Conservation (phyloP, 2,888 invertebrate species). For the Acrobasis suavella region DNA sequence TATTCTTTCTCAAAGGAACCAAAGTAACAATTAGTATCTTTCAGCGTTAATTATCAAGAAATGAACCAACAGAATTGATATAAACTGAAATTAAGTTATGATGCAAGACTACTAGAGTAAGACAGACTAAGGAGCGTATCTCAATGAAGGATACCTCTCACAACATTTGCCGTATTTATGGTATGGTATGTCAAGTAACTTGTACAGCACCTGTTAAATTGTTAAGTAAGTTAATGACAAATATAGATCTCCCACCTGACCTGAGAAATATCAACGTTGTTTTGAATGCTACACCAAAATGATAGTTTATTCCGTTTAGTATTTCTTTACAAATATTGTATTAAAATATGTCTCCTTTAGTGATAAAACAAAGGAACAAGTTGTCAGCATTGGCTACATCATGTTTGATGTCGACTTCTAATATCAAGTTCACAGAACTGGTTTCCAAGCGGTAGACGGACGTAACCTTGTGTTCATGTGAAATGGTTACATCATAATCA, state of each 20-base stretch:
- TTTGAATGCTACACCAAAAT: too few relatives aligned
- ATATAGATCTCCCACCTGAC: too few relatives aligned
- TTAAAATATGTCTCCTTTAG: too few relatives aligned
- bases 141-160: not conserved
- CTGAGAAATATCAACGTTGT: too few relatives aligned
- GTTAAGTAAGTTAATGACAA: too few relatives aligned
- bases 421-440: slow-evolving; percentile 20
- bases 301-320: too few relatives aligned
- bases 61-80: not conserved
- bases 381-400: not conserved
- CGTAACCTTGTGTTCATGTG: slow-evolving; percentile 7
- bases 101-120: too few relatives aligned
- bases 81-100: not conserved
- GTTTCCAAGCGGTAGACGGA: slow-evolving; percentile 8
- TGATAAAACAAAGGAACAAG: not conserved
- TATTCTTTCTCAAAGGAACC: not conserved
- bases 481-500: slow-evolving; percentile 11
- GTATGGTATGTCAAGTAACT: not conserved
- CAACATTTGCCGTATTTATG: not conserved
- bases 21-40: not conserved
- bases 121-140: too few relatives aligned
- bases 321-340: too few relatives aligned
- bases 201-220: not conserved
- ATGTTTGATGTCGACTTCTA: slow-evolving; percentile 4
- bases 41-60: not conserved